A percentile compares a stretch with the other conserved stretches of the same genome.
These are phyloP conservation scores for Pomacea maculata DNA, from an alignment of 1,140 invertebrate genomes.

Conservation along the genomic window DNA sequence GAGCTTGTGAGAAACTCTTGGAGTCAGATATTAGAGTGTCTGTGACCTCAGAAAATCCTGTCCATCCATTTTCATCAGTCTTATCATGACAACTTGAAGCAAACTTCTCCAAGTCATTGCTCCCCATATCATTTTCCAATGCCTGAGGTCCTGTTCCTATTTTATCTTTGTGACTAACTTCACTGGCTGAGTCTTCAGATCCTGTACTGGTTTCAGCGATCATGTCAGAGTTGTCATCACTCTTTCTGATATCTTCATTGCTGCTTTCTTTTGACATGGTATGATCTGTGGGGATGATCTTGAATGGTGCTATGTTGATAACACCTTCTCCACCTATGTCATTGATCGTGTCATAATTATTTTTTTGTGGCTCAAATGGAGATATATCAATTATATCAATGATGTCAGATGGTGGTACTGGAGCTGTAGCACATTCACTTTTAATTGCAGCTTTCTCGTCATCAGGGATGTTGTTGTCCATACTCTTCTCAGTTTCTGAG, in stretches of 20 bases:
- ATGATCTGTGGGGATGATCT: not conserved
- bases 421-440: not conserved
- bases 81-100: too few relatives aligned
- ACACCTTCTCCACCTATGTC: too few relatives aligned
- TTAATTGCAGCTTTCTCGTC: not conserved
- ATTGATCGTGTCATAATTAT: not conserved
- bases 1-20: too few relatives aligned
- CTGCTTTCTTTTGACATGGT: not conserved
- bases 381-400: not conserved
- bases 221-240: not conserved
- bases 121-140: too few relatives aligned
- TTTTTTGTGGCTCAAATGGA: not conserved
- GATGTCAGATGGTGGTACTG: not conserved
- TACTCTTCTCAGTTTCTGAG: not conserved
- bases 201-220: not conserved
- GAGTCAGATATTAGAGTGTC: too few relatives aligned
- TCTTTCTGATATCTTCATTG: too few relatives aligned
- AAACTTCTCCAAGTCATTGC: too few relatives aligned
- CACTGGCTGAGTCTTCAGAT: not conserved
- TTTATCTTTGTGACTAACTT: too few relatives aligned
- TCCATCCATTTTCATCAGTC: too few relatives aligned
- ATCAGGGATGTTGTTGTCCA: slow-evolving; percentile 1
- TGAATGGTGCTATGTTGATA: not conserved
- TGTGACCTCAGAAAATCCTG: too few relatives aligned
- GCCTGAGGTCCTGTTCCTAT: too few relatives aligned